Evolutionary conservation across 2,888 invertebrate genomes (phyloP), one percentile per base, ranked within the genome.

Genomic region (Ormyrus pomaceus): DNA sequence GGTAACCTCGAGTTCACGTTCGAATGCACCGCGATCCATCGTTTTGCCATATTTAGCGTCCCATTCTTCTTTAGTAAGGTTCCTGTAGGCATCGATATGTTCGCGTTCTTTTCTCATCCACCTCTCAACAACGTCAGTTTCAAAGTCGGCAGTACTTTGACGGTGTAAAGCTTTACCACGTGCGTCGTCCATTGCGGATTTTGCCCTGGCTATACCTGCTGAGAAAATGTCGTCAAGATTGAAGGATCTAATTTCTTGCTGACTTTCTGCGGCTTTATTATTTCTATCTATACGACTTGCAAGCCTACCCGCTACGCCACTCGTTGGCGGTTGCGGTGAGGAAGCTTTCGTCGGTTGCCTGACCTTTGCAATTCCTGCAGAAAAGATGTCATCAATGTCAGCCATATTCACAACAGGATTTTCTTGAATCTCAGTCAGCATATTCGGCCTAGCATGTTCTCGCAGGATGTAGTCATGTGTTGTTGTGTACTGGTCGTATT

Each of bases 31-130:
- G 8, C 83, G 59, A 58, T 80, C 77, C 80, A 61, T 80, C 1
- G 83, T 80, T 7, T 83, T 85, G 1, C 86, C 87, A 53, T 89
- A 87, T 13, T 86, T 88, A 0, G 88, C 89, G 10, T 90, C 89
- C 90, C 90, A 90, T 70, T 90, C 91, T 74, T 90, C 90, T 75
- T 88, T 90, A 3, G 90, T 89, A 9, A 90, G 81, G 78, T 90
- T 90, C 6, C 90, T 83, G 58, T 86, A 90, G 0, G 86, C 83
- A 9, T 88, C 88, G 0, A 86, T 83, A 68, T 88, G 87, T 6
- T 88, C 87, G 5, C 84, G 84, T 46, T 85, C 85, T 34, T 87
- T 88, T 6, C 87, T 83, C 62, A 81, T 84, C 88, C 89, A 87
- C 5, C 84, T 84, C 9, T 87, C 84, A 66, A 83, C 77, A 78